Evolutionary conservation across 2,113 vertebrate species (phyloP), one percentile per base, ranked within the genome.

Genomic region (Tamias sibiricus): DNA sequence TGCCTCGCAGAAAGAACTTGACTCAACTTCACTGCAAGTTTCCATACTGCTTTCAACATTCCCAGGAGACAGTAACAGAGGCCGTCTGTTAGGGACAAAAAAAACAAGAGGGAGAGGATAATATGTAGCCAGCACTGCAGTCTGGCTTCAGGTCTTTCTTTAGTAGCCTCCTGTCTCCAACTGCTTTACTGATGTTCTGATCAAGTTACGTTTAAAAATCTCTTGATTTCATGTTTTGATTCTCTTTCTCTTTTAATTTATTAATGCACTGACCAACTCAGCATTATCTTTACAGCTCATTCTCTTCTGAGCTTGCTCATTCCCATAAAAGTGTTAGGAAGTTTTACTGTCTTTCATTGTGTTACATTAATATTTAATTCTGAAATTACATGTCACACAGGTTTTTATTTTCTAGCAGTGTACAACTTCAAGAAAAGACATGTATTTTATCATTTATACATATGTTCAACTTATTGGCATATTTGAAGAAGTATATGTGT

Each of bases 11-110:
- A 98, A 97, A 99, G 98, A 97, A 97, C 98, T 98, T 95, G 28
- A 62, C 96, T 98, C 28, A 26, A 97, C 94, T 93, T 64, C n/a
- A 2, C 96, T 95, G 72, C 86, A 80, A 20, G 87, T 91, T 87
- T 87, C 98, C 79, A 77, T 96, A 95, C 88, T 97, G 98, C 97
- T 98, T 98, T 99, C 98, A 98, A 97, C 98, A 98, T 98, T 96
- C 98, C 97, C 94, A 98, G 98, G 98, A 98, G 98, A 91, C 98
- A 97, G 98, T 94, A 96, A 98, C 97, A 96, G 98, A 98, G 98
- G 98, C 97, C 64, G 97, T 97, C 98, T 99, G 98, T 98, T 91
- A 42, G 24, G 85, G 93, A 90, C 22, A 79, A 90, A 76, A 76
- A 57, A 71, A 57, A 72, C 4, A 68, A 86, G 22, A 16, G 35